A percentile compares a stretch with the other conserved stretches of the same genome.
Conservation (phyloP, 2,888 invertebrate species). For the Suillia variegata region DNA sequence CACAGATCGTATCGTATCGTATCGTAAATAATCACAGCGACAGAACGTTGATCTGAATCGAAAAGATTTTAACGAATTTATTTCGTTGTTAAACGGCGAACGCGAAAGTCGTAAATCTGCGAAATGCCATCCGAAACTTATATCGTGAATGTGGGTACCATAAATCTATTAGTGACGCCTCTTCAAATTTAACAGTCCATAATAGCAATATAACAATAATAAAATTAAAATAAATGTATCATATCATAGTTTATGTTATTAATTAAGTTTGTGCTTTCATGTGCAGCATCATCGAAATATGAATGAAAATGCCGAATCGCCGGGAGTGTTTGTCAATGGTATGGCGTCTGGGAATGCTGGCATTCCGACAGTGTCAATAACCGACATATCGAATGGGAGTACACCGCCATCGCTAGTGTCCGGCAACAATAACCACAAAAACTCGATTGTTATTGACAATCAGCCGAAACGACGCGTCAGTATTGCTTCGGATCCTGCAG, state of each 20-base stretch:
- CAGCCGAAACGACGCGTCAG: conserved; percentile 68
- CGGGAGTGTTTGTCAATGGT: conserved; percentile 11
- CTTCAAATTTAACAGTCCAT: background rate
- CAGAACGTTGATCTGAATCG: background rate
- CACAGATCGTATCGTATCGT: too few relatives aligned
- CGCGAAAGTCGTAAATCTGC: conserved; percentile 46
- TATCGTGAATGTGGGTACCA: conserved; percentile 1
- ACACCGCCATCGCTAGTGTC: conserved; percentile 33
- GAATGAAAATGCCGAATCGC: conserved; percentile 34
- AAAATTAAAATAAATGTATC: too few relatives aligned
- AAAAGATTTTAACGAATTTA: conserved; percentile 41
- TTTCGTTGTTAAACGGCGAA: conserved; percentile 48
- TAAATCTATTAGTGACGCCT: background rate
- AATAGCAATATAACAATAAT: too few relatives aligned
- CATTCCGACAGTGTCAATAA: conserved; percentile 7
- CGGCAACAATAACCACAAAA: conserved; percentile 35
- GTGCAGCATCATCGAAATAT: conserved; percentile 33
- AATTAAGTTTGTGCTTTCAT: too few relatives aligned
- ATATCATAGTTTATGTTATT: too few relatives aligned
- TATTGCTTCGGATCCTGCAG: conserved; percentile 66
- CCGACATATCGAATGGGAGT: conserved; percentile 17
- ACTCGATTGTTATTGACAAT: conserved; percentile 42
- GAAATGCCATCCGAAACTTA: background rate
- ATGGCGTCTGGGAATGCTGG: conserved; percentile 5
- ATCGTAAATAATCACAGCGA: too few relatives aligned